phyloP scores from a whole-genome alignment of 2,113 vertebrate genomes.

The Melanerpes formicivorus region DNA sequence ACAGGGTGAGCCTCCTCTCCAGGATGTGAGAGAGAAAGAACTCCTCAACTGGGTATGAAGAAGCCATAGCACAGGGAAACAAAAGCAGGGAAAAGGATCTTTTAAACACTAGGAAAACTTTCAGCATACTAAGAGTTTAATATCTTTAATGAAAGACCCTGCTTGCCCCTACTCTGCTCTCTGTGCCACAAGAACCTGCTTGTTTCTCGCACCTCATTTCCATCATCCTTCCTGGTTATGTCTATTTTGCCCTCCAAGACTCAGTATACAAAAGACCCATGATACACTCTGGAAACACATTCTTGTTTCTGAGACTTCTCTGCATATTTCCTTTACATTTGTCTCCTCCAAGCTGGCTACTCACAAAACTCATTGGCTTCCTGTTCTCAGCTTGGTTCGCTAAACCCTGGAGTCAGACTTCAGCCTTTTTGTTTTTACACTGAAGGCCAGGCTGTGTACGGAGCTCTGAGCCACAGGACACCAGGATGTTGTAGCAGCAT shows the following conservation, averaged over 20 bases:
- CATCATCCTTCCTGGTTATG: not conserved
- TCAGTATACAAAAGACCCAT: not conserved
- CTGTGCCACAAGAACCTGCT: not conserved
- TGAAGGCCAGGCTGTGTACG: not conserved
- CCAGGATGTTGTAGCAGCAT: not conserved
- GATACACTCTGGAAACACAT: not conserved
- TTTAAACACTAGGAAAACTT: not conserved
- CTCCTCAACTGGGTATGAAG: not conserved
- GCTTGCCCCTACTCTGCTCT: not conserved
- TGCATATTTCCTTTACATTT: not conserved
- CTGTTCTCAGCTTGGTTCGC: not conserved
- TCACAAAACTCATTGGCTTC: slow-evolving; percentile 23
- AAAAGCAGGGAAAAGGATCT: not conserved
- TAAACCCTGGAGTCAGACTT: not conserved
- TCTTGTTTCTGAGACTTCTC: slow-evolving; percentile 2
- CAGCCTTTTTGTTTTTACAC: not conserved
- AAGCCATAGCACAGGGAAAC: not conserved
- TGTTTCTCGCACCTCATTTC: not conserved
- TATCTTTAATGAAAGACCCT: not conserved
- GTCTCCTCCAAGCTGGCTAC: not conserved
- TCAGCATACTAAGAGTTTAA: not conserved
- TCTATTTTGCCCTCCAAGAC: not conserved
- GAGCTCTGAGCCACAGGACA: not conserved
- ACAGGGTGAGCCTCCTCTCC: not conserved
- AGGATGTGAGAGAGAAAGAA: not conserved